phyloP scores from a whole-genome alignment of 2,888 invertebrate species.

The Atethmia centrago region DNA sequence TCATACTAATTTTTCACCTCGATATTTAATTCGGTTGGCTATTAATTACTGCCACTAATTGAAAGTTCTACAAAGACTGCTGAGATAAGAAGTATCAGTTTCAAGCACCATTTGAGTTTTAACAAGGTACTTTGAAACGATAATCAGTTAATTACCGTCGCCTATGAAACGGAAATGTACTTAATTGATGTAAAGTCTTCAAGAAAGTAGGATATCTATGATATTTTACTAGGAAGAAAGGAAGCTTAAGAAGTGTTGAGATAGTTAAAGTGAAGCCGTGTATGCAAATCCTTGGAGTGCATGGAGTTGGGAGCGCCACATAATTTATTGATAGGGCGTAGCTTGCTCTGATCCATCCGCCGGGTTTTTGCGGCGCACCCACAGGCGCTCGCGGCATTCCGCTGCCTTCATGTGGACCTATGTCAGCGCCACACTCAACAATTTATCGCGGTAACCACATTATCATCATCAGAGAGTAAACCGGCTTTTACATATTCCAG shows the following conservation, averaged over 20 bases:
- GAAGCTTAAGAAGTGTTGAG: conserved; percentile 1
- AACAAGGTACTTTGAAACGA: background rate
- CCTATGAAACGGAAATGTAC: background rate
- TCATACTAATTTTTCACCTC: conserved; percentile 18
- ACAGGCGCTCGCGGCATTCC: conserved; percentile 26
- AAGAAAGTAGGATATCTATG: background rate
- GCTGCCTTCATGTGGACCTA: conserved; percentile 23
- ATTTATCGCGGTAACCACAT: conserved; percentile 48
- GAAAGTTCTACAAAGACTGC: conserved; percentile 15
- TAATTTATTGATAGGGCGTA: conserved; percentile 61
- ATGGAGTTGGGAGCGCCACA: conserved; percentile 27
- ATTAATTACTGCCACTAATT: conserved; percentile 51
- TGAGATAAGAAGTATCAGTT: conserved; percentile 16
- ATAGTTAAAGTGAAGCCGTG: conserved; percentile 17
- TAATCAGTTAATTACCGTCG: conserved; percentile 11
- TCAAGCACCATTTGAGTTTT: background rate
- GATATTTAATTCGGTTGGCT: conserved; percentile 23
- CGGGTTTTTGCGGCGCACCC: conserved; percentile 46
- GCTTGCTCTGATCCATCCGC: conserved; percentile 34
- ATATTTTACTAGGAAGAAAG: conserved; percentile 2
- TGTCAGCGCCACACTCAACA: conserved; percentile 51
- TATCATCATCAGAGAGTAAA: conserved; percentile 39
- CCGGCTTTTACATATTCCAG: conserved; percentile 24
- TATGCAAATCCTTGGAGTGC: conserved; percentile 49
- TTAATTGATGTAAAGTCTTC: background rate